Percentiles rank a stretch among this genome's conserved stretches.
Conservation (phyloP, 2,888 invertebrate genomes). For the Tenthredo amoena region DNA sequence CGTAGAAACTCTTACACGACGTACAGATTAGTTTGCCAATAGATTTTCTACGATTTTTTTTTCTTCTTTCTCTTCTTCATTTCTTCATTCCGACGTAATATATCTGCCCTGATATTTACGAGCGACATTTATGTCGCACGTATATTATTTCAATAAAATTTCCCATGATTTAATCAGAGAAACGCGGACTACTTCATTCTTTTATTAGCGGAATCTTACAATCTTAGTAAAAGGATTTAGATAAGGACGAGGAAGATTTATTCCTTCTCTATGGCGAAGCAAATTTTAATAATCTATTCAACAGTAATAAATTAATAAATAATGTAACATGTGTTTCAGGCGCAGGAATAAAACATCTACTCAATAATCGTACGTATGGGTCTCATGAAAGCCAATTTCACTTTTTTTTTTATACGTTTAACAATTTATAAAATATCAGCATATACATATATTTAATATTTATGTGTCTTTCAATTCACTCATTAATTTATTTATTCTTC, state of each 20-base stretch:
- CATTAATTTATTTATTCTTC: not conserved
- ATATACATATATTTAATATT: not conserved
- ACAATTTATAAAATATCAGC: conserved; percentile 8
- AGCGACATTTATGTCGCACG: not conserved
- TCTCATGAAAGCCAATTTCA: not conserved
- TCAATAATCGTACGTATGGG: not conserved
- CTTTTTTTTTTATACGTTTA: not conserved
- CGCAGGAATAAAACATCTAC: not conserved
- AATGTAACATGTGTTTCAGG: not conserved
- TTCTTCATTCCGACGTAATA: not conserved
- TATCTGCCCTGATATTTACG: conserved; percentile 11
- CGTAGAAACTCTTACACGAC: not conserved
- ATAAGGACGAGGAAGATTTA: not conserved
- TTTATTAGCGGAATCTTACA: not conserved
- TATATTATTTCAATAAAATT: conserved; percentile 29
- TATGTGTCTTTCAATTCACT: not conserved
- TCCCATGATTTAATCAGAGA: not conserved
- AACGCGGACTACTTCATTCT: not conserved
- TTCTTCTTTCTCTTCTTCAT: not conserved
- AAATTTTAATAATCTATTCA: conserved; percentile 18
- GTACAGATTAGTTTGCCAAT: conserved; percentile 29
- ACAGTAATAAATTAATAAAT: conserved; percentile 43
- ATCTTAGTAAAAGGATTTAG: not conserved
- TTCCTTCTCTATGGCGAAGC: not conserved
- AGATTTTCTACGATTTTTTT: not conserved